Evolutionary conservation across 2,888 invertebrate species (phyloP), one percentile per base, ranked within the genome.

Genomic region (Agrilus mali): DNA sequence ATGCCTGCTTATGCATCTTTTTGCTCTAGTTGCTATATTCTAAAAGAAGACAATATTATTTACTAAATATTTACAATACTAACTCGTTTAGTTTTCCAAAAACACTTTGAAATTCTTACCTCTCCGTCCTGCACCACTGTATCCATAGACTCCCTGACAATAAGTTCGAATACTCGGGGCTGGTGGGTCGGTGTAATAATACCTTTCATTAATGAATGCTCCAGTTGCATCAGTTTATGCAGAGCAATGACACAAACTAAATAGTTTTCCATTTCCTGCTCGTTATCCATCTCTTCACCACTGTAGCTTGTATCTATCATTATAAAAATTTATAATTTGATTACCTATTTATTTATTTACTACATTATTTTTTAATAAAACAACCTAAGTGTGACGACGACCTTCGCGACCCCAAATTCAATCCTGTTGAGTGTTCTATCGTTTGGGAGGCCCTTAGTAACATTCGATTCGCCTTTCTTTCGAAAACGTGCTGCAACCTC

Each of bases 71-170:
- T n/a, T n/a, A n/a, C n/a, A n/a, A n/a, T n/a, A n/a, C n/a, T n/a
- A 5, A 41, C 6, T 2, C 2, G 7, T 22, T 36, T 4, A 36
- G 31, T 10, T 20, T 20, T 5, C 4, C 1, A 6, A 2, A 20
- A 20, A 20, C 4, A 4, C 6, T 7, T 20, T 20, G 20, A 39
- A 8, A 39, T 17, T 10, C 10, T 27, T 27, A 82, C 82, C 71
- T 93, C 92, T 3, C 90, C 90, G 61, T 92, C 92, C 52, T 79
- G 79, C 0, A 87, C 86, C 13, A 94, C 81, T 43, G 84, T 71
- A 50, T 87, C 86, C 69, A 94, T 80, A 40, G 90, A 85, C 60
- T 86, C 87, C 52, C 81, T 76, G 7, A 93, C 82, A 47, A 94
- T 79, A 35, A 80, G 78, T 52, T 87, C 84, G 59, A 94, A 86